These are phyloP conservation scores for Dynastes hyllus DNA, from an alignment of 2,888 invertebrate species.

Conservation along the genomic window DNA sequence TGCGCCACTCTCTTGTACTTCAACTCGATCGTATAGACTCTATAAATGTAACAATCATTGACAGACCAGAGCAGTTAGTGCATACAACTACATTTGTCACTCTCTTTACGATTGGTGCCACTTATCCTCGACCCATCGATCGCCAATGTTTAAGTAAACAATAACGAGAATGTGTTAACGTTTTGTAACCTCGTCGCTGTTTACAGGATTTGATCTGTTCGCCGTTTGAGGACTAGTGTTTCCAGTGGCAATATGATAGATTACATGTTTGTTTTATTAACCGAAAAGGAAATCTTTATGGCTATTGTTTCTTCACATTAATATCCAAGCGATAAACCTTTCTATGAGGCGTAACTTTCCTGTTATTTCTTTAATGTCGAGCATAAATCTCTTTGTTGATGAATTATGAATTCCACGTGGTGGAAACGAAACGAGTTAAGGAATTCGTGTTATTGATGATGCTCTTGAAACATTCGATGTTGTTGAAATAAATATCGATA, in stretches of 20 bases:
- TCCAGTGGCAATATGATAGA: constrained; percentile 6
- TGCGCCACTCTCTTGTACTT: background rate
- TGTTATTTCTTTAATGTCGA: background rate
- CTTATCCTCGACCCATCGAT: background rate
- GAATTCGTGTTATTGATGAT: background rate
- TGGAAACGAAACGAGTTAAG: background rate
- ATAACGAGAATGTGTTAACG: constrained; percentile 17
- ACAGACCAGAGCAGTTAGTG: background rate
- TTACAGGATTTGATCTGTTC: background rate
- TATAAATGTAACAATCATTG: constrained; percentile 16
- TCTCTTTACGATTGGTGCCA: background rate
- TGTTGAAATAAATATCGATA: no score
- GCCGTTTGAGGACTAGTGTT: background rate
- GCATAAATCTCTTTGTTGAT: background rate
- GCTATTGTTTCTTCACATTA: background rate
- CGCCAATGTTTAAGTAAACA: constrained; percentile 18
- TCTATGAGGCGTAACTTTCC: background rate
- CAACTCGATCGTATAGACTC: background rate
- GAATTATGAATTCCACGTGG: background rate
- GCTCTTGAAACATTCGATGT: no score
- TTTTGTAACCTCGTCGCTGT: background rate
- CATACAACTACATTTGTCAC: constrained; percentile 13
- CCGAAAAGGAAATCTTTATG: constrained; percentile 15
- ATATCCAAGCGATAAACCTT: constrained; percentile 2
- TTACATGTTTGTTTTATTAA: constrained; percentile 17